Evolutionary conservation across 1,140 invertebrate genomes (phyloP), one percentile per base, ranked within the genome.

Genomic region (Dreissena polymorpha): DNA sequence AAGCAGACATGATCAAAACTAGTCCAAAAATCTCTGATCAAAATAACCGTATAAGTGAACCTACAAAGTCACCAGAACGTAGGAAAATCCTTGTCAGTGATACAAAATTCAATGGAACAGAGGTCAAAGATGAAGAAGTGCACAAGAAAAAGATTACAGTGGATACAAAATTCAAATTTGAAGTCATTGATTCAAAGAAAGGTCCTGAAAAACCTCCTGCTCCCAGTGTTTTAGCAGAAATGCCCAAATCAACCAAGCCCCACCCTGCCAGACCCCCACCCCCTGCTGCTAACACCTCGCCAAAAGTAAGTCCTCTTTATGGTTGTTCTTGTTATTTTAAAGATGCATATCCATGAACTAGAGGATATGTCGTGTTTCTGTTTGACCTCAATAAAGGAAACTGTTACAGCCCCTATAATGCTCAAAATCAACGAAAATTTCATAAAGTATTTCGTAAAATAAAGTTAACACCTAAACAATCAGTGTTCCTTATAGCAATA

Each of bases 81-180:
- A 68, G 25, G 25, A 68, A 68, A 27, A 27, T 68, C 16, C 57
- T 23, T n/a, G 27, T 68, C 7, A 69, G 27, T 29, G 51, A 49
- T 70, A 49, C 27, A 18, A 78, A 72, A 23, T 14, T 23, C 53
- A 50, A 23, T 60, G 69, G 72, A 71, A 79, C 68, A 25, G 51
- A 60, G 23, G 72, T 55, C 18, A 60, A 23, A 25, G 23, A 60
- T 23, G 50, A 10, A 51, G 78, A 80, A 72, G 18, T 6, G 23
- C 6, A n/a, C 10, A 82, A 82, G 57, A 82, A 82, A 71, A 74
- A 68, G 50, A 74, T 74, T 18, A 73, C 63, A 16, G 70, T 74
- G 21, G 49, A n/a, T 72, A 57, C 65, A 67, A 82, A 82, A 23
- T 82, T 82, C 68, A 53, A 63, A 18, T 82, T 82, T 68, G 71